A percentile compares a stretch with the other conserved stretches of the same genome.
These are phyloP conservation scores for Penaeus indicus DNA, from an alignment of 1,140 invertebrate genomes.

Conservation along the genomic window DNA sequence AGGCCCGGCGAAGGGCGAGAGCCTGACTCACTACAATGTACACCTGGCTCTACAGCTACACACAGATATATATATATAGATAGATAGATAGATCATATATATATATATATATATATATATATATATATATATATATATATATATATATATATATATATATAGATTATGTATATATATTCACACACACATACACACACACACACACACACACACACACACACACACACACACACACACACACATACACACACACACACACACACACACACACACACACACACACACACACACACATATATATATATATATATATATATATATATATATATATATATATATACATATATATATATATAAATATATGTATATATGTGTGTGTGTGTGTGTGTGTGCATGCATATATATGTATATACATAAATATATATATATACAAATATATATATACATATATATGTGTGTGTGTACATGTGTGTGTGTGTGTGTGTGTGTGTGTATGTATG, in stretches of 20 bases:
- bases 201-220: too few species aligned
- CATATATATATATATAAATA: not conserved
- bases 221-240: too few species aligned
- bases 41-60: not conserved
- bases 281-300: too few species aligned
- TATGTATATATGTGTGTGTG: not conserved
- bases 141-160: too few species aligned
- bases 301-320: not conserved
- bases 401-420: conserved; percentile 7
- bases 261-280: too few species aligned
- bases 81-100: not conserved
- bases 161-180: too few species aligned
- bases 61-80: not conserved
- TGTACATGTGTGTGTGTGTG: not conserved
- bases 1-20: not conserved
- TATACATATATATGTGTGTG: not conserved
- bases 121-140: too few species aligned
- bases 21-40: not conserved
- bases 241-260: too few species aligned
- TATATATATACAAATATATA: conserved; percentile 22
- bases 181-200: too few species aligned
- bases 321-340: too few species aligned
- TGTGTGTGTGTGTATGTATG: not conserved
- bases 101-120: too few species aligned
- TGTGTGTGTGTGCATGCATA: not conserved